These are phyloP conservation scores for Physella acuta DNA, from an alignment of 1,140 invertebrate genomes.

Conservation along the genomic window DNA sequence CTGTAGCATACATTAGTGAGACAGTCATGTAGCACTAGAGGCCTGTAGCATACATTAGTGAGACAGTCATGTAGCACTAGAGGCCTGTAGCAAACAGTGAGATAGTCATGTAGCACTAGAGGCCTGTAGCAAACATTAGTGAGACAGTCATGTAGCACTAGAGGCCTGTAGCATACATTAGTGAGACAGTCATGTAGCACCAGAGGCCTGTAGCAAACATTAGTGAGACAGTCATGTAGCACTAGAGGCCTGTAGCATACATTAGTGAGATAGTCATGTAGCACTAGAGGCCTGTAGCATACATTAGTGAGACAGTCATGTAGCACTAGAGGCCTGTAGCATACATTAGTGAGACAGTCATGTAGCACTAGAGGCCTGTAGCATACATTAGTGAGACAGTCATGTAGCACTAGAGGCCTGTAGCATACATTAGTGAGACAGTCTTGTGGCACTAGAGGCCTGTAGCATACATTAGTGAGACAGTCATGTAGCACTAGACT, in stretches of 20 bases:
- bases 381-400: conserved; percentile 56
- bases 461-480: conserved; percentile 53
- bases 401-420: conserved; percentile 50
- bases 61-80: conserved; percentile 55
- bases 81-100: conserved; percentile 35
- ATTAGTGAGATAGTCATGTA: too few relatives aligned
- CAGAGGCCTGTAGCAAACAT: conserved; percentile 52
- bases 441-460: conserved; percentile 47
- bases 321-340: conserved; percentile 40
- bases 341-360: conserved; percentile 41
- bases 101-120: conserved; percentile 47
- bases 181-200: too few relatives aligned
- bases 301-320: conserved; percentile 59
- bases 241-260: conserved; percentile 37
- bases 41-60: conserved; percentile 52
- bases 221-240: conserved; percentile 57
- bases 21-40: conserved; percentile 47
- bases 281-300: conserved; percentile 48
- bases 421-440: conserved; percentile 38
- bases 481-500: conserved; percentile 54
- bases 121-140: conserved; percentile 53
- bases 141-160: conserved; percentile 56
- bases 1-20: conserved; percentile 42
- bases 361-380: conserved; percentile 49
- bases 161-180: conserved; percentile 34